A percentile compares a stretch with the other conserved stretches of the same genome.
Evolutionary conservation across 2,797 vertebrate genomes (phyloP).

Genomic region (Myotis findleyi): DNA sequence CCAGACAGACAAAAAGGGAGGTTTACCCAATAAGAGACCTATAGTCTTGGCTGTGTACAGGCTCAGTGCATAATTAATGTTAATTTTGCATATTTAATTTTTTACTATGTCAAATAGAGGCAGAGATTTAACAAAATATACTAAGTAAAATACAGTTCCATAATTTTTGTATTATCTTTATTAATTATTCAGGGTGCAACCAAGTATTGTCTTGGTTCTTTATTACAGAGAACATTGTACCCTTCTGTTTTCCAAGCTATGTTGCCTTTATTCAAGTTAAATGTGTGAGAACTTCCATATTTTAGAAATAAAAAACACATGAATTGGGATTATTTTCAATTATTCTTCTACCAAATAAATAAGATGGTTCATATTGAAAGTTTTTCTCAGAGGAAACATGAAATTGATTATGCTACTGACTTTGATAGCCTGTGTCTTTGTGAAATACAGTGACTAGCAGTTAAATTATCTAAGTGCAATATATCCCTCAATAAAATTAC

Average conservation of each 20-base stretch:
- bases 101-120: background rate
- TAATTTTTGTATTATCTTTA: background rate
- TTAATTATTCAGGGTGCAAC: background rate
- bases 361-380: background rate
- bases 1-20: background rate
- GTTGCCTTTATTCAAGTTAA: background rate
- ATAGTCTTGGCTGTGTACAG: background rate
- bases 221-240: background rate
- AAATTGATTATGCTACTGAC: slow-evolving; percentile 22
- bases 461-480: background rate
- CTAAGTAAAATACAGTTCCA: background rate
- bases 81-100: background rate
- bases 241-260: background rate
- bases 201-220: background rate
- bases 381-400: slow-evolving; percentile 5
- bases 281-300: background rate
- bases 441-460: background rate
- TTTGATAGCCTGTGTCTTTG: background rate
- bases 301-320: background rate
- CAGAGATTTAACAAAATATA: background rate
- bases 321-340: background rate
- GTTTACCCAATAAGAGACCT: background rate
- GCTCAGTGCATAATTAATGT: background rate
- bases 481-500: slow-evolving; percentile 13
- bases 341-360: background rate